Evolutionary conservation across 2,888 invertebrate genomes (phyloP).

Genomic region (Tethea ocularis): DNA sequence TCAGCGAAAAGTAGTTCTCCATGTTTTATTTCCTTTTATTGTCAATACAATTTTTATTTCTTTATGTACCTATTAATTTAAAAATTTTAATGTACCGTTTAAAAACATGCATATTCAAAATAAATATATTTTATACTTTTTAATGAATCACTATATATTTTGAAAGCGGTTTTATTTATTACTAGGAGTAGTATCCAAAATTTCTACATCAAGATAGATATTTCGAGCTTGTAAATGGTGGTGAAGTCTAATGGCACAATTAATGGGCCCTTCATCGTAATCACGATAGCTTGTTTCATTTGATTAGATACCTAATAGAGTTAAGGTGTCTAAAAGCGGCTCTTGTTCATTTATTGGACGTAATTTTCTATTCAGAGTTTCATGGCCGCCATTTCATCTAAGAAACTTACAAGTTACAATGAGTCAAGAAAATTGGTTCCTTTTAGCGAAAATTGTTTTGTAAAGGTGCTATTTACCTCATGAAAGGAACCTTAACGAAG

Average conservation of each 20-base stretch:
- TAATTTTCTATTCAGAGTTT: constrained; percentile 40
- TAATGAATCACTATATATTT: no score
- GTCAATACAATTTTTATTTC: no score
- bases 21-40: no score
- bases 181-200: not conserved
- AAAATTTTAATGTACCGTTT: no score
- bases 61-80: no score
- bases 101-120: no score
- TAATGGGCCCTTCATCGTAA: constrained; percentile 38
- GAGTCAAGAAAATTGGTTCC: constrained; percentile 30
- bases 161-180: no score
- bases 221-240: not conserved
- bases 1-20: no score
- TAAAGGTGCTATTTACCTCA: not conserved
- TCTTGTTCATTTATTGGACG: constrained; percentile 34
- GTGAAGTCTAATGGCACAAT: not conserved
- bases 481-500: not conserved
- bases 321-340: constrained; percentile 31
- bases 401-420: constrained; percentile 38
- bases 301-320: constrained; percentile 61
- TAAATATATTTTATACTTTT: no score
- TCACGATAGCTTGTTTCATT: constrained; percentile 51
- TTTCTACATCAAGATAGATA: not conserved
- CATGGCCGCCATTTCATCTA: constrained; percentile 33
- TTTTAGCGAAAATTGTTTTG: constrained; percentile 27